These are phyloP conservation scores for Elgaria multicarinata DNA, from an alignment of 2,113 vertebrate species.

Conservation along the genomic window DNA sequence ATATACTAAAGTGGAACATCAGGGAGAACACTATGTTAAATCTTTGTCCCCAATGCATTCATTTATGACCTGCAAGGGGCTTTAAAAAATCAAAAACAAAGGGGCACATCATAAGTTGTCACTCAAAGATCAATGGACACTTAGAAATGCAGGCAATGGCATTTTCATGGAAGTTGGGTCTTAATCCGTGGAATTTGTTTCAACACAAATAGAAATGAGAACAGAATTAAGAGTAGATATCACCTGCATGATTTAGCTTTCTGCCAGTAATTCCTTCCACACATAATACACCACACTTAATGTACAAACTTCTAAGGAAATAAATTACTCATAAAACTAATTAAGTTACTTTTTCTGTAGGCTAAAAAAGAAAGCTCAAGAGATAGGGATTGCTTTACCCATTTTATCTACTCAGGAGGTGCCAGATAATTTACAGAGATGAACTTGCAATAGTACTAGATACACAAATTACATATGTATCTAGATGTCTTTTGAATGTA, in stretches of 20 bases:
- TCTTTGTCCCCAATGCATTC: no score
- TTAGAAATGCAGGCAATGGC: not conserved
- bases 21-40: no score
- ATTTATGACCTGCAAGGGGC: no score
- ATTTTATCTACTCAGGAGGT: slow-evolving; percentile 46
- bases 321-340: slow-evolving; percentile 3
- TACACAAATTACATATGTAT: slow-evolving; percentile 1
- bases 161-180: not conserved
- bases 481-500: slow-evolving; percentile 33
- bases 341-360: slow-evolving; percentile 24
- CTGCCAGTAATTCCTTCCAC: not conserved
- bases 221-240: not conserved
- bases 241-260: not conserved
- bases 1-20: not conserved
- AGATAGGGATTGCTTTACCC: not conserved
- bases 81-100: no score
- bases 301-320: slow-evolving; percentile 1
- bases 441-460: slow-evolving; percentile 18
- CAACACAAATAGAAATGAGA: not conserved
- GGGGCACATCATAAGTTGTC: not conserved
- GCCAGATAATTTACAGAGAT: not conserved
- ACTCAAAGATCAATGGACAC: not conserved
- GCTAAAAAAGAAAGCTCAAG: not conserved
- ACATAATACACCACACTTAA: not conserved
- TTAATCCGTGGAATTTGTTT: not conserved